Evolutionary conservation across 1,140 invertebrate species (phyloP), one percentile per base, ranked within the genome.

Genomic region (Drosophila quadrilineata): DNA sequence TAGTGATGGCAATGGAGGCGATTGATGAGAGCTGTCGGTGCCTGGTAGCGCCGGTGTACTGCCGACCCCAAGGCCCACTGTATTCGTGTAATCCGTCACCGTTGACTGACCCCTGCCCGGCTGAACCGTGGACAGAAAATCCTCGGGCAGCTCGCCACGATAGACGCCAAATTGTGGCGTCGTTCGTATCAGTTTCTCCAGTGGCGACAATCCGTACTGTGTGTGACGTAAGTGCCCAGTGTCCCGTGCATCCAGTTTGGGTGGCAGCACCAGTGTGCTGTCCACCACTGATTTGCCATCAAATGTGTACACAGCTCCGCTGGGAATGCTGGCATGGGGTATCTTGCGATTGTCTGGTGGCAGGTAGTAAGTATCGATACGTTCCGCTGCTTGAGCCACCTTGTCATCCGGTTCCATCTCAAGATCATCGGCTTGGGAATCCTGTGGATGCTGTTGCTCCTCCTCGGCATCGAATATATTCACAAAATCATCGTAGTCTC

Each of bases 251-350:
- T 92, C 91, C 16, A 90, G 70, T 52, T 90, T 91, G 8, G 91
- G 90, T 5, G 92, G 91, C 45, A 91, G 91, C 0, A 93, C 92
- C 6, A 95, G 76, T 6, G 91, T 92, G 6, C 91, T 90, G 36
- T 93, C 93, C 2, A 94, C 92, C 3, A 95, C 91, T 12, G 91
- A 92, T 80, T 94, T 94, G 0, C 94, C 94, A 70, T 95, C 94
- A 65, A 93, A 95, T 4, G 94, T 93, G 6, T 94, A 92, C 14
- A 94, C 91, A 0, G 92, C 92, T 28, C 90, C 92, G 41, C 82
- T 90, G 14, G 82, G 90, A 63, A 88, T 91, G 80, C 50, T 64
- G 35, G 79, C 50, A 31, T 87, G 75, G 46, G 86, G 88, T 50
- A 91, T 88, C 70, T 90, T 90, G 64, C 90, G 90, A 43, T 87